Conservation (phyloP, 2,113 vertebrate genomes). For the Gopherus flavomarginatus region DNA sequence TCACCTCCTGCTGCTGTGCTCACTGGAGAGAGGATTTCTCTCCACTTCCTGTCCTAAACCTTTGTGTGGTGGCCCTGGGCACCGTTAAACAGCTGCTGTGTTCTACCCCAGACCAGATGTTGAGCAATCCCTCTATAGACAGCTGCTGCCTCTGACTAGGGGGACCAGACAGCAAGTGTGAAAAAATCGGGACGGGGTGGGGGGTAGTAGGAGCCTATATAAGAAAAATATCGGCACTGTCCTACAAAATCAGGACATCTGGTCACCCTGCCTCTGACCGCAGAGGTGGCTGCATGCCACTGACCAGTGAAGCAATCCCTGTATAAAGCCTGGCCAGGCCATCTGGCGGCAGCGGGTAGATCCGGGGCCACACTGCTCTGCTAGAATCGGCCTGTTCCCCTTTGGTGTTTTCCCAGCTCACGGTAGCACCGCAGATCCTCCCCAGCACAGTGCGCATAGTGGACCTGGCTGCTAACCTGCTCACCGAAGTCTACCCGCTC, state of each 20-base stretch:
- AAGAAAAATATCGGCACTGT: too few relatives aligned
- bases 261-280: background rate
- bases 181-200: too few relatives aligned
- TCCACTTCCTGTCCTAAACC: background rate
- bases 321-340: background rate
- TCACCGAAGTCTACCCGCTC: conserved; percentile 65
- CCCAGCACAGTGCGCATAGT: conserved; percentile 65
- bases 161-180: too few relatives aligned
- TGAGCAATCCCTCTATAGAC: background rate
- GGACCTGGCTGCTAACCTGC: conserved; percentile 72
- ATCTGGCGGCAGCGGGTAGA: background rate
- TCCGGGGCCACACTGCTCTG: background rate
- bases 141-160: background rate
- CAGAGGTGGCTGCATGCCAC: background rate
- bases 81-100: background rate
- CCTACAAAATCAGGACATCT: too few relatives aligned
- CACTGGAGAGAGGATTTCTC: background rate
- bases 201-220: too few relatives aligned
- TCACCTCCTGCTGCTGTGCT: background rate
- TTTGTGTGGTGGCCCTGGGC: too few relatives aligned
- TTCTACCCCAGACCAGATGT: too few relatives aligned
- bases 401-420: conserved; percentile 49
- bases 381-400: background rate
- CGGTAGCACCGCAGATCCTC: conserved; percentile 66
- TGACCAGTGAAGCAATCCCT: background rate